Base-by-base conservation (phyloP, 2,113 vertebrate genomes). In the Xiphophorus couchianus region DNA sequence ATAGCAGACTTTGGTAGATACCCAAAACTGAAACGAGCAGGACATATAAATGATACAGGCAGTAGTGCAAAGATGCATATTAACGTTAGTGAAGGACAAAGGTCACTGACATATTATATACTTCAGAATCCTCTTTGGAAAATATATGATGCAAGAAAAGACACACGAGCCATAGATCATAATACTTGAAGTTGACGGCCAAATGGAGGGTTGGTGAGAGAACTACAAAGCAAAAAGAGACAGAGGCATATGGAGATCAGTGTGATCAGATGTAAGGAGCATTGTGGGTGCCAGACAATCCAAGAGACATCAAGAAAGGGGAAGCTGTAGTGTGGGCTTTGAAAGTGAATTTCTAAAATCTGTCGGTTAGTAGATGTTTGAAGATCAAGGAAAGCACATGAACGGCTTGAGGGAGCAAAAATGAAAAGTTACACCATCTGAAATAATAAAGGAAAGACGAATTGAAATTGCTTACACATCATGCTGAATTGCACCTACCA, bases 331-430 rank as follows among this genome's bases (percentile, higher is more conserved):
- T 71, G 62, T 76, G 31, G 15, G 69, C 73, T 80, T 89, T 83
- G 69, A 86, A 85, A 82, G 80, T 51, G 60, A 73, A 67, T 77
- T 78, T 87, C 84, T 74, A 71, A 65, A 81, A 72, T 77, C 73
- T 31, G 71, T 89, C 73, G 13, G 63, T 85, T 78, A 67, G 58
- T 80, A 78, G 66, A 72, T 82, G 79, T 83, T 88, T 80, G 8
- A 71, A 67, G 80, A 82, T 82, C 62, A 75, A 83, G 64, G 70
- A 62, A 67, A 79, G 84, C 75, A 65, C 72, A 90, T 82, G 82
- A 85, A 76, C 66, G 66, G 39, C 65, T 72, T 27, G 30, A 68
- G 9, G 35, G 39, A 76, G 51, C 33, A 64, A 29, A 17, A 10
- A 33, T 29, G 61, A 69, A 35, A n/a, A 58, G 29, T 37, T 10